Percentiles rank a stretch among this genome's conserved stretches.
These are phyloP conservation scores for Microvelia longipes DNA, from an alignment of 1,140 invertebrate genomes.

Conservation along the genomic window DNA sequence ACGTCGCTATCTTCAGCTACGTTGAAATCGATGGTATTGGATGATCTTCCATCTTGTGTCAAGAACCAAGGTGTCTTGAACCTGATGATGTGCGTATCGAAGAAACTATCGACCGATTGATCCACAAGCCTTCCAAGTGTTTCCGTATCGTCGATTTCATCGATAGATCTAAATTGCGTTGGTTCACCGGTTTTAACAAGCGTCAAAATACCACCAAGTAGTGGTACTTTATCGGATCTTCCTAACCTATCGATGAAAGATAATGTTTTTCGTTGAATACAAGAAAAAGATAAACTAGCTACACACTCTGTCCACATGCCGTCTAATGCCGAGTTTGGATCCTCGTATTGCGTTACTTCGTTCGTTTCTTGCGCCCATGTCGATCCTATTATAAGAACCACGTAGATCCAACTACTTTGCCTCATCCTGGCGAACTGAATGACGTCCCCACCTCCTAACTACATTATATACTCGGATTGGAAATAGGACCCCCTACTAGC, in stretches of 20 bases:
- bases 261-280: constrained; percentile 22
- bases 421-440: not conserved
- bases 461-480: not conserved
- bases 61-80: constrained; percentile 16
- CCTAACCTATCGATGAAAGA: constrained; percentile 21
- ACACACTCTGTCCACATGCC: constrained; percentile 23
- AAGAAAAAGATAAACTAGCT: constrained; percentile 19
- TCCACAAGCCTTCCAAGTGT: constrained; percentile 17
- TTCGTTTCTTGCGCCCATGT: constrained; percentile 1
- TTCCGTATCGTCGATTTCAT: constrained; percentile 9
- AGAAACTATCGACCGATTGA: constrained; percentile 19
- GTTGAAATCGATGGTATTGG: not conserved
- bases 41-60: not conserved
- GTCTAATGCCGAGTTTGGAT: constrained; percentile 15
- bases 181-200: constrained; percentile 18
- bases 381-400: not conserved
- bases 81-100: constrained; percentile 21
- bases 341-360: constrained; percentile 9
- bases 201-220: constrained; percentile 19
- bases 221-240: constrained; percentile 15
- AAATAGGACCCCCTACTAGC: constrained; percentile 1
- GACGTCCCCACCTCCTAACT: not conserved
- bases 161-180: not conserved
- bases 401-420: not conserved
- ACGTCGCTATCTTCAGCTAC: not conserved